Evolutionary conservation across 1,140 invertebrate genomes (phyloP), one percentile per base, ranked within the genome.

Genomic region (Linepithema humile): DNA sequence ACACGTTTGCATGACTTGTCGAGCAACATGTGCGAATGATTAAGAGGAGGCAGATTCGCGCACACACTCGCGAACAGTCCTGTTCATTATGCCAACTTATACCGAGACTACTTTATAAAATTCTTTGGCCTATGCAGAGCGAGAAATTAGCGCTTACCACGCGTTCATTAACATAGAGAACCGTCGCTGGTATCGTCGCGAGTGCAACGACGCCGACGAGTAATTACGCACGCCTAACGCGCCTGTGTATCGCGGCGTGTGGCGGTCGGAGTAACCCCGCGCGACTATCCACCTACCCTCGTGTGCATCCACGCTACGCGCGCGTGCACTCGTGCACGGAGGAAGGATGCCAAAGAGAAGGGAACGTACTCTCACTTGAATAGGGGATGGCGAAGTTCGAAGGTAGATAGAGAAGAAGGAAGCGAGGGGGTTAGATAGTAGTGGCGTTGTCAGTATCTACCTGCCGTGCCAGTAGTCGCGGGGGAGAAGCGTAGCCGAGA

Each of bases 151-250:
- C 43, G 64, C 26, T 50, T 23, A 38, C 38, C 38, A 15, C 26
- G 32, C 77, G 67, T 85, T 83, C 55, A 83, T 88, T 88, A 88
- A 88, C 84, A 74, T 85, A 88, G 43, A 80, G 78, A 20, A 29
- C 23, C 67, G 43, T 72, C 40, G 60, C 55, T 38, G 35, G 26
- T 78, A 35, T 78, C 40, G 59, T 83, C 40, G 48, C 69, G 45
- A 48, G 10, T 50, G 84, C 45, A 88, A 82, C 83, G 26, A 83
- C 45, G 83, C 38, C 77, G 84, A 86, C 77, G 87, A 88, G 77
- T 90, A 88, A 90, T 90, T 89, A 89, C 73, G 86, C 86, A 88
- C 88, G 86, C 75, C 80, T 86, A 88, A 90, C 89, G 88, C 74
- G 80, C 38, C 57, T 40, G 78, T 83, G 87, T 80, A 86, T 57